phyloP scores from a whole-genome alignment of 2,797 vertebrate species.

The Salmo trutta region DNA sequence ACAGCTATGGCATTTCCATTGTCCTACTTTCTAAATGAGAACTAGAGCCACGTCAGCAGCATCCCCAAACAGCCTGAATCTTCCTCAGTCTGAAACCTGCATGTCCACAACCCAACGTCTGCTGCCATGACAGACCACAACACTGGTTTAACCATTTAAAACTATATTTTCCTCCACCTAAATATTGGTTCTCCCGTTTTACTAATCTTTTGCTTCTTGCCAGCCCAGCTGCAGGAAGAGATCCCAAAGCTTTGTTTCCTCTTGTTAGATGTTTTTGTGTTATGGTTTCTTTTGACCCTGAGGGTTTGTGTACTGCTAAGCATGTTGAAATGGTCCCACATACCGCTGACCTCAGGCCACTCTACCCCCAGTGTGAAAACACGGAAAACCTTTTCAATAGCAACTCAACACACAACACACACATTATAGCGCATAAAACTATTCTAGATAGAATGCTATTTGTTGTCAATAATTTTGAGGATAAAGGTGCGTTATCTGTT shows the following conservation, averaged over 20 bases:
- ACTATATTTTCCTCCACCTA: conserved; percentile 46
- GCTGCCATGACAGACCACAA: conserved; percentile 44
- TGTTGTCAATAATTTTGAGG: neutral
- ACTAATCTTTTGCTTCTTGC: conserved; percentile 72
- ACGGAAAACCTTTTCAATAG: conserved; percentile 73
- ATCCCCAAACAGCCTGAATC: conserved; percentile 62
- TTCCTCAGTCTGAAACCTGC: conserved; percentile 64
- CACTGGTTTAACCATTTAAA: conserved; percentile 38
- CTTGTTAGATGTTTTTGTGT: conserved; percentile 24
- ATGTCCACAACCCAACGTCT: conserved; percentile 62
- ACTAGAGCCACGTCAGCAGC: conserved; percentile 70
- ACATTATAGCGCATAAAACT: neutral
- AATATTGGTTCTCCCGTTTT: conserved; percentile 40
- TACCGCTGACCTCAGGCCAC: conserved; percentile 25
- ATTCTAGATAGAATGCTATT: neutral
- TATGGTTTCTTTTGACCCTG: conserved; percentile 42
- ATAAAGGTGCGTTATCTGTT: neutral
- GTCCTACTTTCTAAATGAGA: conserved; percentile 19
- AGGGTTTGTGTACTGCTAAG: conserved; percentile 37
- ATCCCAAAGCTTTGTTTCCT: conserved; percentile 52
- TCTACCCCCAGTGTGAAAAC: conserved; percentile 53
- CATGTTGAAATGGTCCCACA: conserved; percentile 54
- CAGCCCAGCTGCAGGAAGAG: conserved; percentile 67
- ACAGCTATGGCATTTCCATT: neutral
- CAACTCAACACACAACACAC: conserved; percentile 30